Base-by-base conservation (phyloP, 2,113 vertebrate species). In the Colossoma macropomum region DNA sequence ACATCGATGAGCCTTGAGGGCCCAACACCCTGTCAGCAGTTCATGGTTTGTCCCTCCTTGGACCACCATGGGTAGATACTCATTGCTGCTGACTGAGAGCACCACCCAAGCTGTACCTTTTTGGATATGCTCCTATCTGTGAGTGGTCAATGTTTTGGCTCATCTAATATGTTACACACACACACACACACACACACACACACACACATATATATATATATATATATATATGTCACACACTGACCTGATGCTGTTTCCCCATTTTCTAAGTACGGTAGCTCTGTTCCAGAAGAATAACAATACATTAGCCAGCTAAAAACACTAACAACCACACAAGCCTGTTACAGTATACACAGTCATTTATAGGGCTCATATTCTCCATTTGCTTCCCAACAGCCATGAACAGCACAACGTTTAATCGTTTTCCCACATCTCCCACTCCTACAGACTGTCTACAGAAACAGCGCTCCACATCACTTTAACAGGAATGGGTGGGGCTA, bases 191-290 rank as follows among this genome's bases (percentile, higher is more conserved):
- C 28, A 27, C 28, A 10, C 27, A 75, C 41, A 74, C 17, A 54
- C 10, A 84, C 21, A 19, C 12, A n/a, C n/a, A n/a, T 7, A n/a
- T 50, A 15, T 27, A 34, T 59, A 23, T 41, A 60, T 25, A 59
- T 59, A 77, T 23, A 41, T 38, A 38, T 9, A 69, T 4, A 16
- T n/a, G 11, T 9, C 25, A 54, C 28, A 65, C 2, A 90, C 91
- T 89, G 79, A 94, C 92, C 83, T 28, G 71, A 7, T 75, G 90
- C 88, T 16, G 23, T 16, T 52, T 69, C 60, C 48, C 50, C 30
- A 34, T 56, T 59, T 38, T 75, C 66, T 23, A 21, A 21, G 66
- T 27, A 12, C 17, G 70, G 25, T n/a, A 12, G 3, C 23, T 16
- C 70, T 32, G 63, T 66, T 68, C 9, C 41, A 34, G 30, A 56